Evolutionary conservation across 2,797 vertebrate species (phyloP), one percentile per base, ranked within the genome.

Genomic region (Siniperca undulata): DNA sequence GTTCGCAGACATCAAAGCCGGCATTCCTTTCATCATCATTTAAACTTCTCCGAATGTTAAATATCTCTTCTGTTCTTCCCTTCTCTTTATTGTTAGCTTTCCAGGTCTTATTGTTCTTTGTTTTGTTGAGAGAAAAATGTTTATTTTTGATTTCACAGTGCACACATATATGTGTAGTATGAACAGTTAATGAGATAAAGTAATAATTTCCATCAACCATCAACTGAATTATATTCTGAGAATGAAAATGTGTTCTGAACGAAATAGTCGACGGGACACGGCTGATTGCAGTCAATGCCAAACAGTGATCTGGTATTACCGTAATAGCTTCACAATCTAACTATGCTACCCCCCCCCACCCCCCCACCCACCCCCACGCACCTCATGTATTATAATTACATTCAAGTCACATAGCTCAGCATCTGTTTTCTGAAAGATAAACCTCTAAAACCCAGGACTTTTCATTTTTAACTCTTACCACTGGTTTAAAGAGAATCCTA

Each of bases 1-100:
- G 75, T 56, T 53, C 68, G 13, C 34, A 73, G 6, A 70, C 77
- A 77, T 85, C 81, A 85, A 87, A 81, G 83, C 66, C 36, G 0
- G 27, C 46, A 1, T n/a, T 50, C 12, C 56, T 83, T 86, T 87
- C 81, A 75, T 80, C 73, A 82, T 83, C 80, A 69, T 69, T 82
- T 82, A 83, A 65, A 74, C 55, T 64, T 86, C 80, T 76, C 22
- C 42, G 70, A 64, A 78, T 75, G 81, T 78, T 64, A 83, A 22
- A 59, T 19, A 30, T 60, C 56, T 77, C 77, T 9, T 71, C 70
- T 75, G 27, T 66, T 74, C 52, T 73, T 46, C n/a, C 44, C 60
- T 77, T 81, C 78, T 46, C 81, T 77, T 82, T 75, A 52, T 70
- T 69, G 55, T 80, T 27, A 24, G 59, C n/a, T 24, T 70, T 42